Evolutionary conservation across 2,888 invertebrate species (phyloP).

Genomic region (Drosophila macrospina): DNA sequence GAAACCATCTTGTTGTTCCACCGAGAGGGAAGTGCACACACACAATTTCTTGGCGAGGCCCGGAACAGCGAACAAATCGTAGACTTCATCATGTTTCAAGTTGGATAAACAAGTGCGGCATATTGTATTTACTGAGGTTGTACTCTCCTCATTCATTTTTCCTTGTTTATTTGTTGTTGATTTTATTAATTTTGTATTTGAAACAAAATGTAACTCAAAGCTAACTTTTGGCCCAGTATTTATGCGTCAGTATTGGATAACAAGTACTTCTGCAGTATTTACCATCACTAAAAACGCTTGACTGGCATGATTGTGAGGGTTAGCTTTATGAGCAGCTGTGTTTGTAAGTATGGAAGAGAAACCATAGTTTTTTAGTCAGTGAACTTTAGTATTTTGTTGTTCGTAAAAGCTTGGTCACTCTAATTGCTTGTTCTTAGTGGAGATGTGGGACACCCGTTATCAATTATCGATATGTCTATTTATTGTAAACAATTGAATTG

Average conservation of each 20-base stretch:
- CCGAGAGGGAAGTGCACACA: conserved; percentile 79
- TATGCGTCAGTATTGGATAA: conserved; percentile 1
- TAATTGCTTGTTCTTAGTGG: no score
- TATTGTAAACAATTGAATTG: no score
- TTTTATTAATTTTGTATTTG: neutral
- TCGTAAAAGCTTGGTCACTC: no score
- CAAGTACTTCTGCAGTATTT: neutral
- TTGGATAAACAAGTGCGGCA: conserved; percentile 82
- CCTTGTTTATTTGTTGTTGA: no score
- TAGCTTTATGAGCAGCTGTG: no score
- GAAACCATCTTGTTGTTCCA: conserved; percentile 81
- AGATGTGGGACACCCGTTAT: no score
- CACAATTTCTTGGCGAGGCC: conserved; percentile 80
- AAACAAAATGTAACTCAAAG: conserved; percentile 3
- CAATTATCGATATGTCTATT: no score
- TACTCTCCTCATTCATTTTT: conserved; percentile 50
- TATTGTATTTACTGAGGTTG: conserved; percentile 63
- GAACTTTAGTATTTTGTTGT: no score
- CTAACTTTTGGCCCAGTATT: conserved; percentile 3
- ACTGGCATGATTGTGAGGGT: no score
- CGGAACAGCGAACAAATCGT: conserved; percentile 75
- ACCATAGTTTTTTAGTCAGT: no score
- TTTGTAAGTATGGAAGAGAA: no score
- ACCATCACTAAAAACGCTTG: no score
- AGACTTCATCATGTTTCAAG: conserved; percentile 57